A percentile compares a stretch with the other conserved stretches of the same genome.
Evolutionary conservation across 2,113 vertebrate genomes (phyloP).

Genomic region (Orientallactaga bullata): DNA sequence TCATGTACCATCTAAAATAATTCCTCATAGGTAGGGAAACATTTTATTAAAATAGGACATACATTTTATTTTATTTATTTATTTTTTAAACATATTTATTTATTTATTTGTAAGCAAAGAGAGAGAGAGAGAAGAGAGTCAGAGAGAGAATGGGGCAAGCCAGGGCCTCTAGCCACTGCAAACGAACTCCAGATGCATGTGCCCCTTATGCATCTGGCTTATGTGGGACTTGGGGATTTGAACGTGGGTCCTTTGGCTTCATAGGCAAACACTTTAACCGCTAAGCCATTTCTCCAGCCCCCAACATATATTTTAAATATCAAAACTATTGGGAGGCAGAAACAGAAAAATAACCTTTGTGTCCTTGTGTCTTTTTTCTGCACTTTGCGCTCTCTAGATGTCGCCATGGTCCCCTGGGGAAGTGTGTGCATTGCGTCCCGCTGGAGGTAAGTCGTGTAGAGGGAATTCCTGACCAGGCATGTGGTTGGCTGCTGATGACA

Average conservation of each 20-base stretch:
- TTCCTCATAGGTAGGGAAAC: neutral
- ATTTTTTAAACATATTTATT: too few relatives aligned
- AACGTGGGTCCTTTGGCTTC: too few relatives aligned
- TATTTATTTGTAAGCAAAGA: too few relatives aligned
- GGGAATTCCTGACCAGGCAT: neutral
- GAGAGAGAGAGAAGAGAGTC: too few relatives aligned
- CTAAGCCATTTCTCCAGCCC: too few relatives aligned
- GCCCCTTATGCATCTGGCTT: too few relatives aligned
- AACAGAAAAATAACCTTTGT: neutral
- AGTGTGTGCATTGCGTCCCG: constrained; percentile 98
- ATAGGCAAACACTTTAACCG: too few relatives aligned
- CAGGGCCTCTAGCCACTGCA: too few relatives aligned
- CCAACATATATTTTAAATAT: neutral
- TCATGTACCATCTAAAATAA: neutral
- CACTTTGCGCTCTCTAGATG: constrained; percentile 87
- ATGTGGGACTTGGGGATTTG: too few relatives aligned
- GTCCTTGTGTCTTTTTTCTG: neutral
- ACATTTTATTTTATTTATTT: too few relatives aligned
- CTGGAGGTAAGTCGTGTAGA: constrained; percentile 92
- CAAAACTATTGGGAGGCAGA: accelerated
- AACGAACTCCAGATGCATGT: too few relatives aligned
- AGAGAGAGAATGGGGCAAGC: too few relatives aligned
- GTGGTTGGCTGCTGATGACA: neutral
- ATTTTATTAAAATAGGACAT: neutral
- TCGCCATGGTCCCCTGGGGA: constrained; percentile 95